Evolutionary conservation across 2,113 vertebrate species (phyloP).

Genomic region (Apus apus): DNA sequence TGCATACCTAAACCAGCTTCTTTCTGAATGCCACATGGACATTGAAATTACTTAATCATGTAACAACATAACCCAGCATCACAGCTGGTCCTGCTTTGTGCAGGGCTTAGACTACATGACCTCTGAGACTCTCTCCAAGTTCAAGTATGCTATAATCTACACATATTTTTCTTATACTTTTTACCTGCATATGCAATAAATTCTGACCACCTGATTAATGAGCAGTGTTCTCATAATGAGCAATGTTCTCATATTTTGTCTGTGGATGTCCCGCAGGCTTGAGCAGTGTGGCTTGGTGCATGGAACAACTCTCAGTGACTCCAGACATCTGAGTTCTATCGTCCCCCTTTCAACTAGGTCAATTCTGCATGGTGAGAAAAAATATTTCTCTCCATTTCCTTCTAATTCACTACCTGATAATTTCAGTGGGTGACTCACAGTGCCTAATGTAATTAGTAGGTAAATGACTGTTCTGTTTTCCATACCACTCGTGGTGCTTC

Average conservation of each 20-base stretch:
- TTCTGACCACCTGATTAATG: neutral
- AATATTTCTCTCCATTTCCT: neutral
- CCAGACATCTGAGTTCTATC: neutral
- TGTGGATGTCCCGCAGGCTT: neutral
- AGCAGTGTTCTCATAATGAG: neutral
- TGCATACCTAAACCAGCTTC: neutral
- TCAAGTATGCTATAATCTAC: neutral
- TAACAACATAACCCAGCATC: neutral
- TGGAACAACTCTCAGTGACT: neutral
- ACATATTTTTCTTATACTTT: neutral
- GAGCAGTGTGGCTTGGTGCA: neutral
- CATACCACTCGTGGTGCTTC: neutral
- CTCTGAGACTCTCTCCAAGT: neutral
- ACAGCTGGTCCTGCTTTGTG: neutral
- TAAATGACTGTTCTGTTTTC: neutral
- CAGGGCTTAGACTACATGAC: neutral
- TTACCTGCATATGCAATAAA: neutral
- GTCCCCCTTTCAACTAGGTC: neutral
- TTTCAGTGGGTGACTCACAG: neutral
- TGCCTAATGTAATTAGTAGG: neutral
- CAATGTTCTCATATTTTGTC: neutral
- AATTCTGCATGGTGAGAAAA: neutral
- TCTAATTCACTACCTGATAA: neutral
- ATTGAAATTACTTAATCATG: neutral
- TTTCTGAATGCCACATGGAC: neutral